Percentiles rank a stretch among this genome's conserved stretches.
These are phyloP conservation scores for Rhodeus uyekii DNA, from an alignment of 2,797 vertebrate species.

Conservation along the genomic window DNA sequence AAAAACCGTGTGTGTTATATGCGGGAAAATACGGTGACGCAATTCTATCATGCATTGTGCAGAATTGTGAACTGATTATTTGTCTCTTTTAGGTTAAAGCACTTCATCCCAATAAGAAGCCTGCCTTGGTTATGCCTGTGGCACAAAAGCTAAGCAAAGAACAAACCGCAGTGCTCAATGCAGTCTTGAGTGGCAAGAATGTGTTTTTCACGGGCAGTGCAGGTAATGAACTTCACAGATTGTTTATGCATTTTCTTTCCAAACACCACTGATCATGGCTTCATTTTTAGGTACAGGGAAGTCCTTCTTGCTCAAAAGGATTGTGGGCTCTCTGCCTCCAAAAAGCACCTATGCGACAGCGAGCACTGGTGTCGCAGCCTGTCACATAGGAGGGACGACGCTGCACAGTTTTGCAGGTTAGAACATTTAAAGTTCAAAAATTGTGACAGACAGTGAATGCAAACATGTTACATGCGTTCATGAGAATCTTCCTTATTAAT, in stretches of 20 bases:
- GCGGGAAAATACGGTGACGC: too few species aligned
- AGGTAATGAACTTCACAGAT: constrained; percentile 68
- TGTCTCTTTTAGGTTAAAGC: constrained; percentile 70
- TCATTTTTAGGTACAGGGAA: constrained; percentile 89
- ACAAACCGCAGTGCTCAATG: constrained; percentile 84
- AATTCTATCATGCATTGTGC: too few species aligned
- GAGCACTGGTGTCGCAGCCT: constrained; percentile 95
- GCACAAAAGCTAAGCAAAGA: constrained; percentile 83
- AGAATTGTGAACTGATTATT: constrained; percentile 3
- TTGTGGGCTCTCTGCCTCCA: constrained; percentile 91
- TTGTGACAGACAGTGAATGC: background rate
- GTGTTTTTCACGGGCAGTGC: constrained; percentile 97
- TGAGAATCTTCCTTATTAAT: background rate
- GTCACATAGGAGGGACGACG: constrained; percentile 93
- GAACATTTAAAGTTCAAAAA: background rate
- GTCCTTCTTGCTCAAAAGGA: constrained; percentile 91
- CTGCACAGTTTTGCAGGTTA: constrained; percentile 92
- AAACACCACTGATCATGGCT: background rate
- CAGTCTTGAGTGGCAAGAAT: constrained; percentile 86
- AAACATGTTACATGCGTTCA: background rate
- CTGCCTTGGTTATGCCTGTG: constrained; percentile 67
- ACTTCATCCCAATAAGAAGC: constrained; percentile 77
- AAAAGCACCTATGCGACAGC: constrained; percentile 92
- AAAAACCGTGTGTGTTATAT: too few species aligned
- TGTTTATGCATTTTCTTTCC: background rate